Base-by-base conservation (phyloP, 2,797 vertebrate genomes). In the Anguilla anguilla region DNA sequence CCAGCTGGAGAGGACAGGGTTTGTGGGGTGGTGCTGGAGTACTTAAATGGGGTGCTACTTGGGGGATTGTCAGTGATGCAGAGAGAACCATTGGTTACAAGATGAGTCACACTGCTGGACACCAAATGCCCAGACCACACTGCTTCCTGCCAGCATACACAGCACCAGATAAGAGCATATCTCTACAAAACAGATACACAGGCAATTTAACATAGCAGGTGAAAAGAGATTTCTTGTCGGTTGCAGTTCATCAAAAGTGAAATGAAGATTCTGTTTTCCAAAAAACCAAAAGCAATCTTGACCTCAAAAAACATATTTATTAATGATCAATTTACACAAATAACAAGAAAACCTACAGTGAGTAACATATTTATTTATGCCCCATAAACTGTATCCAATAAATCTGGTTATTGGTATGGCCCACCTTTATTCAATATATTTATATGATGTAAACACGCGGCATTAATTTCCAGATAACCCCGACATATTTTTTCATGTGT, bases 101-200 rank as follows among this genome's bases (percentile, higher is more conserved):
- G 93, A 94, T 91, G 92, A 90, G 89, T 93, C 89, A 91, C 91
- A 91, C 90, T 89, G 93, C 92, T 90, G 72, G 93, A 94, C 91
- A 89, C 93, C 89, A 93, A 91, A 92, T 91, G 94, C 90, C 90
- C 92, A 91, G 91, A 88, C 90, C 91, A 92, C 82, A 89, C 90
- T 91, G 91, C 93, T 92, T 89, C 88, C 87, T 93, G 91, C 94
- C 93, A 94, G 92, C 92, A 89, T 92, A 92, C 93, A 94, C 93
- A 93, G 91, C 93, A 91, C 89, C 85, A 94, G 96, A 96, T 96
- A 96, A 95, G 94, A 91, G 92, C 93, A 92, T 95, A 95, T 95
- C 94, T 94, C 86, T 91, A 91, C 91, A 88, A 87, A 90, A 92
- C 95, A 96, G 94, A 92, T 95, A 94, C 91, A 92, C 91, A 90